Base-by-base conservation (phyloP, 2,797 vertebrate genomes). In the Enteromius afrohamiltoni region DNA sequence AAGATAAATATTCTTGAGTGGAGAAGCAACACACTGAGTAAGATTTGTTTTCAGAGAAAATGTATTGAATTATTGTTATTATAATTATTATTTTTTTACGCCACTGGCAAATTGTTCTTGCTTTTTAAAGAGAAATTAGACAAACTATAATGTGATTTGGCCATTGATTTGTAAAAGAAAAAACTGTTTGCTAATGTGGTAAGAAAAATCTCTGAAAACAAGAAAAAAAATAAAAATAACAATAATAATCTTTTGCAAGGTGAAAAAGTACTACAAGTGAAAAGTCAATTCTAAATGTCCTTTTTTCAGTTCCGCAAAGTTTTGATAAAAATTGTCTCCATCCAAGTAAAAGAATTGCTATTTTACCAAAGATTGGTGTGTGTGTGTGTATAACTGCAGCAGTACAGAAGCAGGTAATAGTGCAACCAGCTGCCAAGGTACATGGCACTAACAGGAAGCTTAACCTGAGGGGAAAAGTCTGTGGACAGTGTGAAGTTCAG, bases 401-500 rank as follows among this genome's bases (percentile, higher is more conserved):
- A 92, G 92, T 79, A 83, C 86, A 88, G 87, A 88, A 86, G 77
- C 74, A 88, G n/a, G 84, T 83, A 53, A 51, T 78, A 31, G 79
- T 85, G 77, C 84, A 82, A 42, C 87, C 88, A 64, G 62, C 83
- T 2, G 6, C 87, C 6, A 53, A 21, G 8, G 69, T 81, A 67
- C 68, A 47, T 8, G 34, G 21, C 40, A 51, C 14, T 3, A 85
- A 78, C 85, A 93, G 90, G 81, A 95, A 89, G 80, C 85, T 85
- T 58, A 93, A 89, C 88, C 85, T 91, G 49, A 95, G 86, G 80
- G 93, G 92, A 60, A 92, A 90, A 77, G 16, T 86, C 1, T 94
- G 93, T 87, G 94, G 94, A 80, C 94, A 93, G 29, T 92, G 93
- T 93, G 95, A 97, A 91, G 88, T 86, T n/a, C 95, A 91, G 88